Evolutionary conservation across 2,113 vertebrate genomes (phyloP).

Genomic region (Rana temporaria): DNA sequence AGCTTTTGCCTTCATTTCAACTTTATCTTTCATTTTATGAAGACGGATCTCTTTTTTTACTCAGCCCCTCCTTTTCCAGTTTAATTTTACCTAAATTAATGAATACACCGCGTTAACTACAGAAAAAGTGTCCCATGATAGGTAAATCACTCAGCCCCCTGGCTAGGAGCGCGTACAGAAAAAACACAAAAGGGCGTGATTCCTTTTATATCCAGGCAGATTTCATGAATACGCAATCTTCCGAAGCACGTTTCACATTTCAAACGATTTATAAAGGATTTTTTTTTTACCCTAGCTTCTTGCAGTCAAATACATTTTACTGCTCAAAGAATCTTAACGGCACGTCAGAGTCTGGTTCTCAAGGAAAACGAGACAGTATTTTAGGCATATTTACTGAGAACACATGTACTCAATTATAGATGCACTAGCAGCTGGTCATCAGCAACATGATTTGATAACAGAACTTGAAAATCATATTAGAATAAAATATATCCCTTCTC

Average conservation of each 20-base stretch:
- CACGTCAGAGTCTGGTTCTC: slow-evolving; percentile 17
- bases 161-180: neutral
- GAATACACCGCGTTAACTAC: neutral
- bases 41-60: slow-evolving; percentile 12
- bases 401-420: slow-evolving; percentile 35
- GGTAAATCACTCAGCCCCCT: slow-evolving; percentile 3
- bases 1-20: neutral
- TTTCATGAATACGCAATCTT: slow-evolving; percentile 19
- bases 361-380: slow-evolving; percentile 10
- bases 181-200: neutral
- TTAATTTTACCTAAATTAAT: slow-evolving; percentile 4
- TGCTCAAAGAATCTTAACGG: slow-evolving; percentile 37
- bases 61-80: neutral
- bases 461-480: slow-evolving; percentile 17
- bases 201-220: neutral
- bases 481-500: neutral
- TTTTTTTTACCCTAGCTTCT: neutral
- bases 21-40: slow-evolving; percentile 7
- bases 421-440: slow-evolving; percentile 40
- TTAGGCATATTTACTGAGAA: slow-evolving; percentile 32
- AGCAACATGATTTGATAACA: slow-evolving; percentile 31
- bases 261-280: slow-evolving; percentile 1
- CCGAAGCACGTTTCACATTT: slow-evolving; percentile 6
- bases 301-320: slow-evolving; percentile 24
- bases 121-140: neutral